Evolutionary conservation across 92 coral and sea anemone genomes (phyloP).

Genomic region (Paramuricea clavata): DNA sequence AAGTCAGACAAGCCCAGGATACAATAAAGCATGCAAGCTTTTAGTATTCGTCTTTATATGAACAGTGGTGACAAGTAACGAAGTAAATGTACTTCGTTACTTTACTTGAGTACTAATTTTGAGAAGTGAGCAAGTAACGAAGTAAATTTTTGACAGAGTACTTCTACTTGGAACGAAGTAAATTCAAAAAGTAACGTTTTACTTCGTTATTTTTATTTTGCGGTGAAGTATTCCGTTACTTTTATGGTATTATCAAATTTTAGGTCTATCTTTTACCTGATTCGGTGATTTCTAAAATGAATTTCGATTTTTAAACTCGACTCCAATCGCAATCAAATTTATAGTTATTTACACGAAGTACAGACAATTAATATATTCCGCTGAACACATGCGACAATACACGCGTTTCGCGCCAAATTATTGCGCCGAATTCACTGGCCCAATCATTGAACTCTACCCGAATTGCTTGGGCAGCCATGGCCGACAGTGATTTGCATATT

Average conservation of each 20-base stretch:
- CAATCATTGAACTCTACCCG: no score
- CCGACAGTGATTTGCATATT: slow-evolving; percentile 11
- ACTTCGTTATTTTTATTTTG: slow-evolving; percentile 37
- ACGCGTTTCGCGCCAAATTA: background rate
- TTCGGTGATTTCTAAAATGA: background rate
- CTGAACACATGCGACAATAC: background rate
- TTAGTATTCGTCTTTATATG: no score
- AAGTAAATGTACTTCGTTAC: background rate
- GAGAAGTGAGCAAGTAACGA: slow-evolving; percentile 19
- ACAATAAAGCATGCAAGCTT: no score
- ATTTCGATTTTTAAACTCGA: background rate
- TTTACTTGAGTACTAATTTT: slow-evolving; percentile 19
- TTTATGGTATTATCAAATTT: background rate
- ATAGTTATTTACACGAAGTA: background rate
- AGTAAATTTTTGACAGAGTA: slow-evolving; percentile 5
- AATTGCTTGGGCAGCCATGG: background rate
- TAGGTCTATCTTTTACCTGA: background rate
- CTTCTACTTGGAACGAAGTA: slow-evolving; percentile 17
- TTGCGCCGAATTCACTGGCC: no score
- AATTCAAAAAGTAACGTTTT: slow-evolving; percentile 19
- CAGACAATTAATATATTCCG: background rate
- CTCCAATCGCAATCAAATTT: background rate
- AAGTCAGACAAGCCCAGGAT: no score
- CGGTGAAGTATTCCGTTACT: slow-evolving; percentile 31
- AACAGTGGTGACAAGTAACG: slow-evolving; percentile 7